These are phyloP conservation scores for Thereva nobilitata DNA, from an alignment of 2,888 invertebrate genomes.

Conservation along the genomic window DNA sequence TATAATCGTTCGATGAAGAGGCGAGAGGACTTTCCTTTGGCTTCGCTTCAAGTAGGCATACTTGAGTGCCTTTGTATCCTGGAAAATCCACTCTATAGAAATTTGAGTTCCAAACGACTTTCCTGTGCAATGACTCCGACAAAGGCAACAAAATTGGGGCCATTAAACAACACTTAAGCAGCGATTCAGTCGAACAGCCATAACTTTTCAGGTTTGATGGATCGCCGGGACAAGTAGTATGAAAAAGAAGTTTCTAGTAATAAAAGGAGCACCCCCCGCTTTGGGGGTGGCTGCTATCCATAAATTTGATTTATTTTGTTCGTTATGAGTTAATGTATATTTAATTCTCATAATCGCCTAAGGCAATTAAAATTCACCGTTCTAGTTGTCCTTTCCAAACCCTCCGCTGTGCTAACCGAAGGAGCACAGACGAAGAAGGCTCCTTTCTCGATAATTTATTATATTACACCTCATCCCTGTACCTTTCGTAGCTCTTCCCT, in stretches of 20 bases:
- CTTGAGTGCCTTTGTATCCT: too few species aligned
- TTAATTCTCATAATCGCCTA: constrained; percentile 43
- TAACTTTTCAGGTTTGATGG: constrained; percentile 29
- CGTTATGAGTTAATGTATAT: constrained; percentile 42
- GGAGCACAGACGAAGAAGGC: constrained; percentile 1
- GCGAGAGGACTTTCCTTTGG: too few species aligned
- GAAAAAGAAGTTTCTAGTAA: constrained; percentile 10
- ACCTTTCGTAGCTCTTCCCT: background rate
- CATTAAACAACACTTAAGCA: constrained; percentile 20
- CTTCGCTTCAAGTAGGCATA: too few species aligned
- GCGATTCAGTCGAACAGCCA: constrained; percentile 15
- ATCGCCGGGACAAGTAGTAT: constrained; percentile 12
- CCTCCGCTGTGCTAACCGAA: constrained; percentile 13
- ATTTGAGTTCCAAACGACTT: too few species aligned
- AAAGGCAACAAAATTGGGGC: background rate
- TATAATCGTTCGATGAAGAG: too few species aligned
- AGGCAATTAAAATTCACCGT: constrained; percentile 43
- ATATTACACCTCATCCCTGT: constrained; percentile 34
- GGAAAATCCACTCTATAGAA: too few species aligned
- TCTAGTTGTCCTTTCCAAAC: constrained; percentile 28
- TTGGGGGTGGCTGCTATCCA: constrained; percentile 11
- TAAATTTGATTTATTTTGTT: constrained; percentile 42
- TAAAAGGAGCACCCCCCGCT: constrained; percentile 1
- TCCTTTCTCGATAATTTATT: constrained; percentile 39
- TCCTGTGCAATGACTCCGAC: background rate